Conservation (phyloP, 1,140 invertebrate species). For the Portunus trituberculatus region DNA sequence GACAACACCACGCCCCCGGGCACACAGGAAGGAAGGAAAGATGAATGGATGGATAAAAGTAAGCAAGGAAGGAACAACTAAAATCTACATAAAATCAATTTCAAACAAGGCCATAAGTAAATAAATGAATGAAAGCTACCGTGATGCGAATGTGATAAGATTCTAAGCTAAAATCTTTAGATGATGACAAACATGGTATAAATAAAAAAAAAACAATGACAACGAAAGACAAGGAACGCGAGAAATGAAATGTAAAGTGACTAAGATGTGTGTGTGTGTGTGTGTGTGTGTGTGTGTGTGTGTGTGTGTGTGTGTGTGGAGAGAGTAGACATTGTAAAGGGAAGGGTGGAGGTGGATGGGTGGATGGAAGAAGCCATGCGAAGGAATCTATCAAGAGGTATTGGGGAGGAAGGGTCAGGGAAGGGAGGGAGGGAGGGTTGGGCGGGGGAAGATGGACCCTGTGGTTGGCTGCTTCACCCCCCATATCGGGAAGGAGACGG, state of each 20-base stretch:
- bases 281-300: too few relatives aligned
- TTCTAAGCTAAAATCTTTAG: not conserved
- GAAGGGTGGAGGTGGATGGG: too few relatives aligned
- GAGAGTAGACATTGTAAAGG: too few relatives aligned
- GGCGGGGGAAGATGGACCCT: not conserved
- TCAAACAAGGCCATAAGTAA: not conserved
- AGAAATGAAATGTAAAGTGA: too few relatives aligned
- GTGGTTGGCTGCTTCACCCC: not conserved
- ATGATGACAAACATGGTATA: too few relatives aligned
- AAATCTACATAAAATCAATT: not conserved
- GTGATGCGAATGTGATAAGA: not conserved
- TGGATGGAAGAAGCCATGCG: not conserved
- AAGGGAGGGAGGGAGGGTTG: not conserved
- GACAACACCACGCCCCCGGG: not conserved
- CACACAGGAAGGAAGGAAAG: not conserved
- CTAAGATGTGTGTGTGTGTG: too few relatives aligned
- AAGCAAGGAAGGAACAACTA: not conserved
- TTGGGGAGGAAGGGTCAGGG: too few relatives aligned
- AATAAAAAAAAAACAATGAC: not conserved
- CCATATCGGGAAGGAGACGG: not conserved
- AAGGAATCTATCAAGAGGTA: constrained; percentile 21
- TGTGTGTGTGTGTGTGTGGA: too few relatives aligned
- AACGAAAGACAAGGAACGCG: too few relatives aligned
- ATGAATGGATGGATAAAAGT: not conserved
- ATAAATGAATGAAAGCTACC: not conserved